Evolutionary conservation across 2,888 invertebrate genomes (phyloP), one percentile per base, ranked within the genome.

Genomic region (Drosophila emarginata): DNA sequence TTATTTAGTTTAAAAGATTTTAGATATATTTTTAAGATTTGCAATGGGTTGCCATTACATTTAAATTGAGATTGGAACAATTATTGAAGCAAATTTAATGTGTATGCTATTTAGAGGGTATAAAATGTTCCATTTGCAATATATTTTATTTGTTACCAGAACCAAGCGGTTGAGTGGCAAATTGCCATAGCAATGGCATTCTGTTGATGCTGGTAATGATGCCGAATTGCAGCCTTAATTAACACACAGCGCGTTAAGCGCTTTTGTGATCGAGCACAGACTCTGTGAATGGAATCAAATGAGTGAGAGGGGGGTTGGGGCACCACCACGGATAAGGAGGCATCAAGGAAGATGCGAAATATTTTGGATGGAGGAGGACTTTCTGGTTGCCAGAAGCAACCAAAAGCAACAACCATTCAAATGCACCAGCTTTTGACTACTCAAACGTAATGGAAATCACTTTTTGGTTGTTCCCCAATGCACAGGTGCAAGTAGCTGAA

Each of bases 151-250:
- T 15, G 18, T 9, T 12, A 18, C 18, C 68, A 61, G 59, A 72
- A 51, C 59, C 63, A 36, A 53, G 50, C 61, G 59, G 40, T 51
- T 61, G 64, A 64, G 51, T 64, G 71, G 68, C 62, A 72, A 64
- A 76, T 63, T 72, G 62, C 61, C 45, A 57, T 68, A 72, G 66
- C 80, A 64, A 67, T 74, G 74, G 58, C 72, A 67, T 15, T 64
- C 51, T 87, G 87, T 80, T 84, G 85, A 67, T 87, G 85, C 71
- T 80, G 80, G 72, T 88, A 87, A 80, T 86, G 85, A 74, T 70
- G 79, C 68, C 76, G 82, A 83, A 86, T 77, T 80, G 87, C 75
- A 73, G 87, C 80, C 80, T 85, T 85, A 85, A 85, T 85, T 85
- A 85, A 88, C 88, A 78, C 88, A 80, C 72, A 82, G 70, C 72